Base-by-base conservation (phyloP, 2,113 vertebrate genomes). In the Urocynchramus pylzowi region DNA sequence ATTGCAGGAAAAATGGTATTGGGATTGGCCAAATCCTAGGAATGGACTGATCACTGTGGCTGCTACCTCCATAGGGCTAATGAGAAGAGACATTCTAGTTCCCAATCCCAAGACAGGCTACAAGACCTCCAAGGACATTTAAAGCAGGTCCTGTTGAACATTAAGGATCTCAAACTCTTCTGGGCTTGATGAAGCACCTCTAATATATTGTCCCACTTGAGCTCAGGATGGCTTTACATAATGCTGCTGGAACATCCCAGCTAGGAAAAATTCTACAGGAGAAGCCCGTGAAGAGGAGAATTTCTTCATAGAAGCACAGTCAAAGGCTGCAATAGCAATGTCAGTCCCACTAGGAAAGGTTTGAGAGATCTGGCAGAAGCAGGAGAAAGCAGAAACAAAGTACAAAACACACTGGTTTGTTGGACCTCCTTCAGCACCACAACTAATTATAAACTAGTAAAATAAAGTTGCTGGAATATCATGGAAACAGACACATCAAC, bases 221-320 rank as follows among this genome's bases (percentile, higher is more conserved):
- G 19, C 27, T 15, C 0, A 0, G 47, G 23, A 41, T 27, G 63
- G 27, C 31, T 78, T 80, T 42, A 47, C 5, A 10, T 28, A 45
- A 50, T 13, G n/a, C 8, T 50, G 16, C 33, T 75, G 21, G 19
- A 69, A 49, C 4, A 85, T 20, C 17, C 10, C 54, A 90, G 8
- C 6, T 35, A 37, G 14, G 45, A 52, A 87, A 54, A 50, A 21
- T 11, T 80, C 21, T n/a, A 8, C 19, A 31, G n/a, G 15, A 74
- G 19, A 84, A 85, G 9, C 26, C n/a, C 47, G n/a, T 1, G 1
- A 16, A 44, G 7, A 60, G 21, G 5, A 70, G 17, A 77, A 47
- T 54, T 90, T 39, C 64, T 67, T 89, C 27, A 56, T 6, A 56
- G 6, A 60, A 52, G 14, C 13, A 47, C 6, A 54, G 21, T 39